Conservation (phyloP, 2,797 vertebrate genomes). For the Gorsachius magnificus region DNA sequence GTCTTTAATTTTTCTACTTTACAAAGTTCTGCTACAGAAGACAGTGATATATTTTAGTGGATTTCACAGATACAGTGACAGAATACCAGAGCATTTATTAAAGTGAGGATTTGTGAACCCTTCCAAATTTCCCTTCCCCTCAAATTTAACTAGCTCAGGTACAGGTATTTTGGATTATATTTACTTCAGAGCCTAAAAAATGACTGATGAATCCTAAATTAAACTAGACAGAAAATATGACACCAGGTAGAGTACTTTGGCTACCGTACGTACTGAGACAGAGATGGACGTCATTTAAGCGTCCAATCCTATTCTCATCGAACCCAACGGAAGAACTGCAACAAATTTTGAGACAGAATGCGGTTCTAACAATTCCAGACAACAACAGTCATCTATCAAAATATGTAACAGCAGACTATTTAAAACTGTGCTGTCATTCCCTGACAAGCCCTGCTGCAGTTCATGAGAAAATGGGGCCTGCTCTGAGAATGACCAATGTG, state of each 20-base stretch:
- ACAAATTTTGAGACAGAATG: neutral
- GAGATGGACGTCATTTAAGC: neutral
- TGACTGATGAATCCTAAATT: neutral
- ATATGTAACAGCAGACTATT: neutral
- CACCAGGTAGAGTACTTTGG: neutral
- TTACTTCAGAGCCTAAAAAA: neutral
- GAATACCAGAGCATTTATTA: neutral
- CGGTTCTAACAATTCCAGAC: neutral
- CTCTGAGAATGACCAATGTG: neutral
- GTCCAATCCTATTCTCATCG: neutral
- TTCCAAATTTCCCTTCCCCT: neutral
- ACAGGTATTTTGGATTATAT: neutral
- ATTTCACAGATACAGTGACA: neutral
- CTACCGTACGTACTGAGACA: neutral
- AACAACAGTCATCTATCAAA: neutral
- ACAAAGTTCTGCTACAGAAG: neutral
- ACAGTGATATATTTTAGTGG: neutral
- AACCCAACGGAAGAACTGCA: neutral
- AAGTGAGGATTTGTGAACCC: neutral
- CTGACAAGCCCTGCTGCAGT: neutral
- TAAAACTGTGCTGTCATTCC: neutral
- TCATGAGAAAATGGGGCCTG: neutral
- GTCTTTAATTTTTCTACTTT: neutral
- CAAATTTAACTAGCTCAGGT: neutral
- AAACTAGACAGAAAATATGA: neutral